phyloP scores from a whole-genome alignment of 1,140 invertebrate species.

The Tigriopus japonicus region DNA sequence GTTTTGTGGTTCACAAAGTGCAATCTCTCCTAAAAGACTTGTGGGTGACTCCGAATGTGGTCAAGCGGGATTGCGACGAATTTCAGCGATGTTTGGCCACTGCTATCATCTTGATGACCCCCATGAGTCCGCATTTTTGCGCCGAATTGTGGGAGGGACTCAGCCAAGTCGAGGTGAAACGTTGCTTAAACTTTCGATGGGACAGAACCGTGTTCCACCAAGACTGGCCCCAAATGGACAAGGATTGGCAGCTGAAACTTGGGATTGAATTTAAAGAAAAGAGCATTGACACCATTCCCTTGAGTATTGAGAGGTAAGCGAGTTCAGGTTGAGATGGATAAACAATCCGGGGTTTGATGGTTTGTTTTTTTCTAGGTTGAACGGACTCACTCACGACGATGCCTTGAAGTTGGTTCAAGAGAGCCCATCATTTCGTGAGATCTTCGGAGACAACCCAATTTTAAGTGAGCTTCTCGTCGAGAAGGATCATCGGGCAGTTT shows the following conservation, averaged over 20 bases:
- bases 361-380: too few species aligned
- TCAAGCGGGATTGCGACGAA: conserved; percentile 43
- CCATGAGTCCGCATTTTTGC: conserved; percentile 70
- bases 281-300: too few species aligned
- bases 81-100: conserved; percentile 54
- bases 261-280: too few species aligned
- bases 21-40: background rate
- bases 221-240: conserved; percentile 59
- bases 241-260: conserved; percentile 27
- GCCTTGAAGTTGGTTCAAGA: too few species aligned
- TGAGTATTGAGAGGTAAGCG: too few species aligned
- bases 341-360: too few species aligned
- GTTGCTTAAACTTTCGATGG: conserved; percentile 16
- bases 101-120: conserved; percentile 63
- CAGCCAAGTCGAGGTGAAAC: conserved; percentile 13
- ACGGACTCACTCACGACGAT: too few species aligned
- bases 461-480: too few species aligned
- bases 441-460: too few species aligned
- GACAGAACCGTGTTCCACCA: conserved; percentile 27
- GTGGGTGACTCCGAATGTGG: conserved; percentile 30
- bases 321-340: too few species aligned
- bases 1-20: background rate
- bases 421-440: too few species aligned
- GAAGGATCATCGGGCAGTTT: too few species aligned
- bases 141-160: conserved; percentile 73